A percentile compares a stretch with the other conserved stretches of the same genome.
Evolutionary conservation across 2,113 vertebrate species (phyloP).

Genomic region (Gnathonemus longibarbis): DNA sequence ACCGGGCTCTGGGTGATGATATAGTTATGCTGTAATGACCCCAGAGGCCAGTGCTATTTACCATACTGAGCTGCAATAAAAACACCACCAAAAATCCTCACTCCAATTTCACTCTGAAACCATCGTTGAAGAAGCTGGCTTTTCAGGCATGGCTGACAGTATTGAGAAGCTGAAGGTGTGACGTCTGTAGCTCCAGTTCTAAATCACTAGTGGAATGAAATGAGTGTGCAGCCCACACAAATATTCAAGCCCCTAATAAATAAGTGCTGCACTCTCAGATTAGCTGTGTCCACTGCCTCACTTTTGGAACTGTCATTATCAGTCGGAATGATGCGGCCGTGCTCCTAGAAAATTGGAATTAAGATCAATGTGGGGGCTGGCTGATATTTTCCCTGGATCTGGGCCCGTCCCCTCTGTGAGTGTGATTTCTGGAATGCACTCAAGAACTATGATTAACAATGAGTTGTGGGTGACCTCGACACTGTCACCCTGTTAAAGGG

Average conservation of each 20-base stretch:
- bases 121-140: background rate
- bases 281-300: background rate
- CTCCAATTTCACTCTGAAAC: background rate
- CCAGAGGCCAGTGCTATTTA: conserved; percentile 4
- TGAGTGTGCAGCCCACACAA: background rate
- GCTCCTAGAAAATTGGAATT: conserved; percentile 2
- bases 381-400: background rate
- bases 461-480: background rate
- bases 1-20: background rate
- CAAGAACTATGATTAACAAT: background rate
- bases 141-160: background rate
- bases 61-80: background rate
- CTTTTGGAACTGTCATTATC: background rate
- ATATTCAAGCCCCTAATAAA: background rate
- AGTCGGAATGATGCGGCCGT: background rate
- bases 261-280: background rate
- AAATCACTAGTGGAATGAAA: background rate
- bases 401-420: background rate
- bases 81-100: background rate
- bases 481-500: background rate
- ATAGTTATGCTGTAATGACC: background rate
- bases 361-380: background rate
- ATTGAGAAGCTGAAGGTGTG: background rate
- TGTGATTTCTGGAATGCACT: background rate
- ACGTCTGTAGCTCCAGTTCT: background rate